These are phyloP conservation scores for Troglohyphantes excavatus DNA, from an alignment of 2,888 invertebrate species.

Conservation along the genomic window DNA sequence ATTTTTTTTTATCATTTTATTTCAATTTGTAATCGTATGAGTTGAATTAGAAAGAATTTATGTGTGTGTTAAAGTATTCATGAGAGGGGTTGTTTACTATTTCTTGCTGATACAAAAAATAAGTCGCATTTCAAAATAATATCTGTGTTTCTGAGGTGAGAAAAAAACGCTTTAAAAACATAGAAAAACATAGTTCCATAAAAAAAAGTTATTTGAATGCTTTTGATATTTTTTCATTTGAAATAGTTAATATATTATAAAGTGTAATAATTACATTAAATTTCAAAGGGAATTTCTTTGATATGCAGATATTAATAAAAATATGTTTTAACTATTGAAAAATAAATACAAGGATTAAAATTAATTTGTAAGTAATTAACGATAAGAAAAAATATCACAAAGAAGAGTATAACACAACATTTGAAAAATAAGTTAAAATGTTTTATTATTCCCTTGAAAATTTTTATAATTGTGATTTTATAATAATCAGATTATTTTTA, in stretches of 20 bases:
- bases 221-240: background rate
- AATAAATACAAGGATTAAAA: no score
- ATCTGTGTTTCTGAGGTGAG: background rate
- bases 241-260: no score
- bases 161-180: background rate
- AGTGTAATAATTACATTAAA: background rate
- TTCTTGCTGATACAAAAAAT: background rate
- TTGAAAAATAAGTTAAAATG: no score
- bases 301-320: background rate
- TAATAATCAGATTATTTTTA: no score
- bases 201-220: no score
- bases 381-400: no score
- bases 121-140: background rate
- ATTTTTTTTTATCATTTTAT: background rate
- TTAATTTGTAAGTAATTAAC: no score
- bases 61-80: constrained; percentile 27
- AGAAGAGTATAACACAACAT: no score
- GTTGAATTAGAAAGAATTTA: background rate
- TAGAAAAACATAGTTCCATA: background rate
- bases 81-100: no score
- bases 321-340: no score
- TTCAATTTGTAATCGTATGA: background rate
- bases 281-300: background rate
- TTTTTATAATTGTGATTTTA: no score
- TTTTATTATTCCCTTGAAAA: no score